Evolutionary conservation across 2,113 vertebrate species (phyloP).

Genomic region (Maccullochella peelii): DNA sequence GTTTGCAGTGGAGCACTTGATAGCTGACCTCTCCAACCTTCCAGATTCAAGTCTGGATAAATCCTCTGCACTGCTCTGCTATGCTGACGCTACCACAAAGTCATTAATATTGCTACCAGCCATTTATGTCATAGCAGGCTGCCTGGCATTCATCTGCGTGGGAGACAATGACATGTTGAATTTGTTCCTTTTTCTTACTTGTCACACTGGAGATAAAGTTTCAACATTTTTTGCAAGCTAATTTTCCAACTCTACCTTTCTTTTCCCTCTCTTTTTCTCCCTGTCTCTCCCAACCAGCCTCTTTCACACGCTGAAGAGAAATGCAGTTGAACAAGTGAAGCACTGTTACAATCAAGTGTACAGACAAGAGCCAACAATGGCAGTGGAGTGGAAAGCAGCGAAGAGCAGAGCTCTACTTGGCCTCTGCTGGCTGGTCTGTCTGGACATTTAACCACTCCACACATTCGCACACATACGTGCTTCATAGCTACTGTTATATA

Average conservation of each 20-base stretch:
- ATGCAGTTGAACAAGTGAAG: constrained; percentile 51
- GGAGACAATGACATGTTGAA: constrained; percentile 39
- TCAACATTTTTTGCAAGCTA: constrained; percentile 13
- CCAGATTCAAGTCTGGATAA: constrained; percentile 57
- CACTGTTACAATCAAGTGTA: constrained; percentile 55
- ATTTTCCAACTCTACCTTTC: constrained; percentile 19
- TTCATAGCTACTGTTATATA: constrained; percentile 4
- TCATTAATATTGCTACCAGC: constrained; percentile 61
- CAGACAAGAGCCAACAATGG: constrained; percentile 41
- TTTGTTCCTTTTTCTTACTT: constrained; percentile 30
- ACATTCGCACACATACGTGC: background rate
- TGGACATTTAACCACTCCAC: constrained; percentile 39
- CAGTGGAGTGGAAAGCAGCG: constrained; percentile 43
- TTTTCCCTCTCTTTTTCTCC: background rate
- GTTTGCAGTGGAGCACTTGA: constrained; percentile 67
- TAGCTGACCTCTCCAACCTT: constrained; percentile 71
- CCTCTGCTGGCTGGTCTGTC: constrained; percentile 21
- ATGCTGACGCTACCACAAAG: constrained; percentile 28
- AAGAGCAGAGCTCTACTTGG: constrained; percentile 23
- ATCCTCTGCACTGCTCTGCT: constrained; percentile 37
- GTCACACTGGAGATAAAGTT: constrained; percentile 23
- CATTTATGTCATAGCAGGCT: constrained; percentile 44
- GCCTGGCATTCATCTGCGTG: constrained; percentile 32
- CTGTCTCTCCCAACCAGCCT: constrained; percentile 1
- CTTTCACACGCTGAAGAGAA: constrained; percentile 35